These are phyloP conservation scores for Sinosuthora webbiana DNA, from an alignment of 2,113 vertebrate species.

Conservation along the genomic window DNA sequence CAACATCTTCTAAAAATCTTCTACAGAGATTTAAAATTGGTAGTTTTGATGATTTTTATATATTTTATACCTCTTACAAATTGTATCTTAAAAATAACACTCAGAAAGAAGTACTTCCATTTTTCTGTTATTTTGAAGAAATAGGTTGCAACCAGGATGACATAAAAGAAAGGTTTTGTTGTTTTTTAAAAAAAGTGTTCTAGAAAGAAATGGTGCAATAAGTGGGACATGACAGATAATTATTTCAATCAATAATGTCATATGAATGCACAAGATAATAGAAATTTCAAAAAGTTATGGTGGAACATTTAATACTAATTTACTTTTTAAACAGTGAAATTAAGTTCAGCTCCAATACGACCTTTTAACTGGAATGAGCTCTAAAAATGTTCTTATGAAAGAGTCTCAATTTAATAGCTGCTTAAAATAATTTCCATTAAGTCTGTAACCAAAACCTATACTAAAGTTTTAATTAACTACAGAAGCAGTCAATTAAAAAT, in stretches of 20 bases:
- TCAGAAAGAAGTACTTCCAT: background rate
- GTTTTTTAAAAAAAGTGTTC: background rate
- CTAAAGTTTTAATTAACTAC: constrained; percentile 67
- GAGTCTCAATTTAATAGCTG: constrained; percentile 36
- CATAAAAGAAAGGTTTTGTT: background rate
- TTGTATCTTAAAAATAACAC: background rate
- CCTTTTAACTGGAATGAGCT: background rate
- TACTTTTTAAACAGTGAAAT: background rate
- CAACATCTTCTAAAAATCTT: background rate
- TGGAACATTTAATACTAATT: background rate
- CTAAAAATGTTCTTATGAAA: constrained; percentile 5
- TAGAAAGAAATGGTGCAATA: background rate
- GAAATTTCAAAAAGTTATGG: background rate
- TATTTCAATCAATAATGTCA: background rate
- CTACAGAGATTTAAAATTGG: background rate
- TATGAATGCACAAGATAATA: background rate
- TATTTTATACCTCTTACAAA: background rate
- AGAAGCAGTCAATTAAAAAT: constrained; percentile 60
- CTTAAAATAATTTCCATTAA: constrained; percentile 61
- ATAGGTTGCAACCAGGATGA: background rate
- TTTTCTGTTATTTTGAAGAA: background rate
- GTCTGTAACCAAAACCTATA: constrained; percentile 37
- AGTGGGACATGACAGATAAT: background rate
- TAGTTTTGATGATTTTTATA: background rate
- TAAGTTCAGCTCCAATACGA: background rate